These are phyloP conservation scores for Flexamia atlantica DNA, from an alignment of 2,888 invertebrate species.

Conservation along the genomic window DNA sequence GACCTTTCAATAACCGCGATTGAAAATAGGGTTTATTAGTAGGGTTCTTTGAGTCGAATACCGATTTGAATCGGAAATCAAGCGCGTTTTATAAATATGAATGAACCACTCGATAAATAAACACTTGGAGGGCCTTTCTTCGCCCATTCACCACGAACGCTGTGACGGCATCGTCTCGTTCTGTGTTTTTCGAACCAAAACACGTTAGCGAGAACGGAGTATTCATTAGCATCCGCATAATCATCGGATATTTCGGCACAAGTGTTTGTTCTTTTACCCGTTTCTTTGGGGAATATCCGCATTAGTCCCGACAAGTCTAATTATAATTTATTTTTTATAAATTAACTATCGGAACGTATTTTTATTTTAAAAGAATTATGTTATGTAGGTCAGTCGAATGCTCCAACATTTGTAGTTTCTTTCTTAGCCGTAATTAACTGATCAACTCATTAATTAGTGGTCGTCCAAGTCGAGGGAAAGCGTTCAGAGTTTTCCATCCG, in stretches of 20 bases:
- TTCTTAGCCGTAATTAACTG: no score
- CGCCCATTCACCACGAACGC: slow-evolving; percentile 18
- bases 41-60: slow-evolving; percentile 33
- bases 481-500: neutral
- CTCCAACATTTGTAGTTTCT: no score
- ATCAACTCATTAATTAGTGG: neutral
- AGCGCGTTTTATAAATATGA: slow-evolving; percentile 52
- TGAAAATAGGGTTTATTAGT: slow-evolving; percentile 49
- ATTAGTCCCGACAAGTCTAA: no score
- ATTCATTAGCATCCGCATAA: neutral
- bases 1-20: slow-evolving; percentile 34
- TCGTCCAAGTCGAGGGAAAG: neutral
- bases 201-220: slow-evolving; percentile 4
- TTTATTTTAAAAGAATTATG: no score
- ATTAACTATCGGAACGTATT: no score
- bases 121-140: slow-evolving; percentile 52
- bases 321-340: no score
- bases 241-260: neutral
- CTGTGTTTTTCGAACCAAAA: slow-evolving; percentile 38
- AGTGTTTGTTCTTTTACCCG: neutral
- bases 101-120: slow-evolving; percentile 48
- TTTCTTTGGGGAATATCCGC: neutral
- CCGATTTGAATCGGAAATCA: slow-evolving; percentile 40
- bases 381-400: no score
- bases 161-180: slow-evolving; percentile 41